Base-by-base conservation (phyloP, 64 coral and sea anemone species). In the Pachyseris speciosa region DNA sequence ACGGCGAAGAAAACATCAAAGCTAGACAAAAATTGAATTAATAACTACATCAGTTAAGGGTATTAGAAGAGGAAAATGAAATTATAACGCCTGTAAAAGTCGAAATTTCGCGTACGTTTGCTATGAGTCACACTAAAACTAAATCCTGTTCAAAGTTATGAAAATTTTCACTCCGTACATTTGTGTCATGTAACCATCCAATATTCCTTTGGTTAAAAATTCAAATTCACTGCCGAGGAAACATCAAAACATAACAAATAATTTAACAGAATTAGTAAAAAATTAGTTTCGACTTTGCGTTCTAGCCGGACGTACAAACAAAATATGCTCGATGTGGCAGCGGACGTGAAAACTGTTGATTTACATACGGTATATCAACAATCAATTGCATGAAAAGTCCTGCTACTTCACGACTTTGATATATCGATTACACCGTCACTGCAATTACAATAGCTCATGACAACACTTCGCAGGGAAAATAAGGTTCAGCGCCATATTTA, bases 311-410 rank as follows among this genome's bases (percentile, higher is more conserved):
- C 20, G 24, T 25, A 25, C 22, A 61, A 61, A 61, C 24, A 5
- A 8, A 27, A 61, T 24, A 61, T 25, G 58, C n/a, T 20, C 22
- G 1, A 4, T 20, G 2, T 3, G 9, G 53, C 53, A 81, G 77
- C 32, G 60, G 75, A 34, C 75, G 15, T 52, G 53, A 61, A 78
- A 63, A 38, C 34, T 61, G 77, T 41, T 16, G 33, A 81, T 81
- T 81, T 63, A 63, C 77, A 81, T 81, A 81, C 33, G 20, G 31
- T 58, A 53, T 33, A 58, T 81, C 77, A 81, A 40, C 33, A 81
- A 39, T 71, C 17, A 19, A 71, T 36, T 71, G 15, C 36, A 6
- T 39, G 17, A 37, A 36, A 37, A 37, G 33, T 24, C 19, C 24
- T 25, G 19, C 32, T 41, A 81, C 77, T 30, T 61, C 24, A 58